These are phyloP conservation scores for human (Homo sapiens) DNA, from an alignment of 2,113 vertebrate species.

Conservation along the genomic window GRCh38 chr15:54322001-54322500, in stretches of 20 bases:
- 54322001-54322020: slow-evolving; percentile 98
- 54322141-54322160: background rate
- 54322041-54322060: slow-evolving; percentile 92
- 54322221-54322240: background rate
- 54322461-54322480: background rate
- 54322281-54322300: background rate
- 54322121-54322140: background rate
- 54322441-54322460: background rate
- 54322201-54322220: background rate
- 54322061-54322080: slow-evolving; percentile 96
- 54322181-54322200: background rate
- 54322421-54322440: background rate
- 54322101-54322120: slow-evolving; percentile 3
- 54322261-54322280: background rate
- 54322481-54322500: background rate
- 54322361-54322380: background rate
- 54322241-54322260: background rate
- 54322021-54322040: slow-evolving; percentile 98
- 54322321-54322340: background rate
- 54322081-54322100: slow-evolving; percentile 98
- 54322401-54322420: background rate
- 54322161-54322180: background rate
- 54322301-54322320: background rate
- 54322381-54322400: background rate
- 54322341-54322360: background rate